A percentile compares a stretch with the other conserved stretches of the same genome.
Conservation (phyloP, 2,888 invertebrate genomes). For the Thecophora atra region DNA sequence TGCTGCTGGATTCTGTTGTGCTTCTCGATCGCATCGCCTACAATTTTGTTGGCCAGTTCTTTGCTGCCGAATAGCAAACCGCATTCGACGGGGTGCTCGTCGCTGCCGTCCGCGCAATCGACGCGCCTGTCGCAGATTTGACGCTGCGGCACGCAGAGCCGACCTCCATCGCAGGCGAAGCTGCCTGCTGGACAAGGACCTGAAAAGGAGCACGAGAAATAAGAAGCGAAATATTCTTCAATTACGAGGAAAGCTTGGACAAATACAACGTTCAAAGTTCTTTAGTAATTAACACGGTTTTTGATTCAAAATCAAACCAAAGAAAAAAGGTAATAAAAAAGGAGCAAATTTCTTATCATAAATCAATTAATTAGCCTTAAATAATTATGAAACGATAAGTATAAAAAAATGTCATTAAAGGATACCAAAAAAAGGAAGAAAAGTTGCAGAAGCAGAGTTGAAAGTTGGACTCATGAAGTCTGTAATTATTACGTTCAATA, state of each 20-base stretch:
- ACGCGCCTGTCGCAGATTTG: slow-evolving; percentile 68
- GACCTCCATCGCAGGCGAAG: slow-evolving; percentile 68
- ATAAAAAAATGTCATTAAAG: background rate
- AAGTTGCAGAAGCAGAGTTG: background rate
- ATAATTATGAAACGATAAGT: slow-evolving; percentile 23
- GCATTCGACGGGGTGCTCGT: slow-evolving; percentile 67
- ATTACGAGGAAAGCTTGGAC: too few relatives aligned
- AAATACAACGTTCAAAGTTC: too few relatives aligned
- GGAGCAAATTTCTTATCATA: slow-evolving; percentile 14
- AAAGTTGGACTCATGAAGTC: background rate
- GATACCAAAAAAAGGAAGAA: background rate
- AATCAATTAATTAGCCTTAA: slow-evolving; percentile 25
- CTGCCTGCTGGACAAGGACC: slow-evolving; percentile 69
- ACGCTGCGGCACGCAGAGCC: slow-evolving; percentile 69
- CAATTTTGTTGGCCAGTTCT: slow-evolving; percentile 60
- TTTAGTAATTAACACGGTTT: too few relatives aligned
- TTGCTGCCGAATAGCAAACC: slow-evolving; percentile 65
- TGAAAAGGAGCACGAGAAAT: slow-evolving; percentile 47
- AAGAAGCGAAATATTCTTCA: slow-evolving; percentile 12
- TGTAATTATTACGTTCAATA: background rate
- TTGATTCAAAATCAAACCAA: too few relatives aligned
- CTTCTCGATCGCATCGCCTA: slow-evolving; percentile 59
- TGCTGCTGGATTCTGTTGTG: too few relatives aligned
- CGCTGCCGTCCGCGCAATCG: slow-evolving; percentile 67
- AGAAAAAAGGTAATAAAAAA: background rate